phyloP scores from a whole-genome alignment of 2,888 invertebrate genomes.

The Drosophila percnosoma region DNA sequence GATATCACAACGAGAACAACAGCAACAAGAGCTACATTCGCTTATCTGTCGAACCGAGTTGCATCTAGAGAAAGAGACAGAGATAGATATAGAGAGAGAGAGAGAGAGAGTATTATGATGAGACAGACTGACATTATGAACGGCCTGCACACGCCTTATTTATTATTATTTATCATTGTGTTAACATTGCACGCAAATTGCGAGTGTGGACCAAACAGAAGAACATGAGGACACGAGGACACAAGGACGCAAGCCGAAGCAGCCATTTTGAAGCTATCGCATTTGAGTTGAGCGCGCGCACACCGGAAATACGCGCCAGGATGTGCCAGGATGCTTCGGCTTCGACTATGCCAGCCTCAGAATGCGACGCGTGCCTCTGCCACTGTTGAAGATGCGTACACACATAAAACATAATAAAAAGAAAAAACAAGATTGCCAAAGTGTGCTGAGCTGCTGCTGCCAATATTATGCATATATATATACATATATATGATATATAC shows the following conservation, averaged over 20 bases:
- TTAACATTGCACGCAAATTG: conserved; percentile 64
- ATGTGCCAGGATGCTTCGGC: conserved; percentile 63
- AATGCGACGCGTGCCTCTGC: conserved; percentile 17
- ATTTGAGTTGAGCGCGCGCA: conserved; percentile 70
- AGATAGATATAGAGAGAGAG: background rate
- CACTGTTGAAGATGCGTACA: conserved; percentile 22
- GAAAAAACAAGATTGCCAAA: conserved; percentile 40
- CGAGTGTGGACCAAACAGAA: conserved; percentile 27
- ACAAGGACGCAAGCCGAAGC: conserved; percentile 35
- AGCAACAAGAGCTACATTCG: conserved; percentile 2
- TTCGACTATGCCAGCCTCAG: conserved; percentile 25
- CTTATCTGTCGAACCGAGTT: conserved; percentile 43
- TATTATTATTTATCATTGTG: conserved; percentile 77
- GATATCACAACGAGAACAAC: conserved; percentile 7
- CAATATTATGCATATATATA: conserved; percentile 34
- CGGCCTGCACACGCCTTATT: conserved; percentile 83
- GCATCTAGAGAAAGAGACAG: conserved; percentile 28
- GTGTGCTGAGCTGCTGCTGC: conserved; percentile 20
- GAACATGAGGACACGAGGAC: conserved; percentile 21
- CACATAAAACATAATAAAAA: background rate
- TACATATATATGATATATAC: background rate
- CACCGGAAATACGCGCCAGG: conserved; percentile 78
- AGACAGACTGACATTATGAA: conserved; percentile 76
- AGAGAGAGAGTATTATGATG: background rate
- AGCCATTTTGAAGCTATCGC: conserved; percentile 77